These are phyloP conservation scores for Corvus moneduloides DNA, from an alignment of 2,113 vertebrate species.

Conservation along the genomic window DNA sequence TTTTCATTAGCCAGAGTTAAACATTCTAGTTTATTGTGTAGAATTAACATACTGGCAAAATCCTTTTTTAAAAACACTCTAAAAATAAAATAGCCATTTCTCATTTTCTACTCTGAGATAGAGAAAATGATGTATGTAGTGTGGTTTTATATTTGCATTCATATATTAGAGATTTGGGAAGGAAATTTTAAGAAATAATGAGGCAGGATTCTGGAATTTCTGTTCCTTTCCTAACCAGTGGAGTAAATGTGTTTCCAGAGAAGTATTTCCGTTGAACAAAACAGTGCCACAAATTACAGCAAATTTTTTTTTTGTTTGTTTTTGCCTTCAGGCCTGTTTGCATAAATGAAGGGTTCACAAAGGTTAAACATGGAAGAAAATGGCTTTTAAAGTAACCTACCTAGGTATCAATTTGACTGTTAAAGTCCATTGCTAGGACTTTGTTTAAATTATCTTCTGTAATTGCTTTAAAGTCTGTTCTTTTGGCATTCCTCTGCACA, in stretches of 20 bases:
- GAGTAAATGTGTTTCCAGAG: not conserved
- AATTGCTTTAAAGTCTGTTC: not conserved
- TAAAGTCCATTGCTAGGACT: not conserved
- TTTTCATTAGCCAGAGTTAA: not conserved
- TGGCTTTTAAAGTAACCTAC: not conserved
- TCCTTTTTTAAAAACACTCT: not conserved
- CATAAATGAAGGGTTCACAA: not conserved
- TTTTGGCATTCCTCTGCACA: not conserved
- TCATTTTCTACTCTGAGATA: not conserved
- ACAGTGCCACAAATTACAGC: not conserved
- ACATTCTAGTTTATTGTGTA: not conserved
- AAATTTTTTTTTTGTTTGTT: not conserved
- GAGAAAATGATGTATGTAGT: not conserved
- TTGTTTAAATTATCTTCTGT: not conserved
- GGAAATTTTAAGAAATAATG: not conserved
- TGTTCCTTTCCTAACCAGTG: not conserved
- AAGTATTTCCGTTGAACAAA: not conserved
- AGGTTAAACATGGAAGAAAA: not conserved
- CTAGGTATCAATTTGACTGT: not conserved
- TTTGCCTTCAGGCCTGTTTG: not conserved
- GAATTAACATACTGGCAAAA: not conserved
- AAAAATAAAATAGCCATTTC: not conserved
- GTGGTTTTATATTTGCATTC: not conserved
- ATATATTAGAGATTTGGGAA: not conserved
- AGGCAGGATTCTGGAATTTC: not conserved